These are phyloP conservation scores for Actinia equina DNA, from an alignment of 64 coral and sea anemone genomes.

Conservation along the genomic window DNA sequence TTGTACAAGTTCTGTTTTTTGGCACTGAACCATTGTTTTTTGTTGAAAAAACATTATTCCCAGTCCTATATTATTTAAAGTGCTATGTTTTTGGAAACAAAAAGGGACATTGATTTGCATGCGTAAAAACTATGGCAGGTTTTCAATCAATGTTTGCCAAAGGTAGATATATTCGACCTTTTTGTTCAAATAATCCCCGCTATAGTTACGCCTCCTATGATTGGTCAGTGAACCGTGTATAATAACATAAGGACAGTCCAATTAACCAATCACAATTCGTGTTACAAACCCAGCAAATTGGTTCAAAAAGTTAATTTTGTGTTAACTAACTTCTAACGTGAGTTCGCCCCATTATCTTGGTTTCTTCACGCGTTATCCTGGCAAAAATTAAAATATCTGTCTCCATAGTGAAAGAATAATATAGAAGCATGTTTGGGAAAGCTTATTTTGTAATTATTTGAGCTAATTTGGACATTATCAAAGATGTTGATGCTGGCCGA, in stretches of 20 bases:
- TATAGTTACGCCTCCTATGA: conserved; percentile 20
- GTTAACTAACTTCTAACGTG: conserved; percentile 14
- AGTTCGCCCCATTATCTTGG: no score
- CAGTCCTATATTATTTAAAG: conserved; percentile 2
- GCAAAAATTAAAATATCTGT: conserved; percentile 5
- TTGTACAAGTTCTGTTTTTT: not conserved
- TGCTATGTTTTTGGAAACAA: conserved; percentile 5
- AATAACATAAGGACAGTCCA: not conserved
- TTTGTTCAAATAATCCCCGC: conserved; percentile 33
- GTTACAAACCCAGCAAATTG: conserved; percentile 5
- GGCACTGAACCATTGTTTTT: not conserved
- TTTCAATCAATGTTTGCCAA: conserved; percentile 16
- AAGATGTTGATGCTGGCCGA: conserved; percentile 76
- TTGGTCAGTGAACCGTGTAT: not conserved
- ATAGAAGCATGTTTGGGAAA: conserved; percentile 29
- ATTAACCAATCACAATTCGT: conserved; percentile 21
- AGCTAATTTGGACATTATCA: conserved; percentile 3
- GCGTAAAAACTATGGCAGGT: conserved; percentile 3
- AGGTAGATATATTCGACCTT: conserved; percentile 5
- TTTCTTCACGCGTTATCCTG: not conserved
- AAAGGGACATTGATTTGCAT: not conserved
- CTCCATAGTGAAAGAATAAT: not conserved
- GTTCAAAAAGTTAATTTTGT: conserved; percentile 22
- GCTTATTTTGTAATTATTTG: conserved; percentile 23
- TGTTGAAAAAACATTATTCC: not conserved